Evolutionary conservation across 2,888 invertebrate species (phyloP), one percentile per base, ranked within the genome.

Genomic region (Oscheius myriophilus): DNA sequence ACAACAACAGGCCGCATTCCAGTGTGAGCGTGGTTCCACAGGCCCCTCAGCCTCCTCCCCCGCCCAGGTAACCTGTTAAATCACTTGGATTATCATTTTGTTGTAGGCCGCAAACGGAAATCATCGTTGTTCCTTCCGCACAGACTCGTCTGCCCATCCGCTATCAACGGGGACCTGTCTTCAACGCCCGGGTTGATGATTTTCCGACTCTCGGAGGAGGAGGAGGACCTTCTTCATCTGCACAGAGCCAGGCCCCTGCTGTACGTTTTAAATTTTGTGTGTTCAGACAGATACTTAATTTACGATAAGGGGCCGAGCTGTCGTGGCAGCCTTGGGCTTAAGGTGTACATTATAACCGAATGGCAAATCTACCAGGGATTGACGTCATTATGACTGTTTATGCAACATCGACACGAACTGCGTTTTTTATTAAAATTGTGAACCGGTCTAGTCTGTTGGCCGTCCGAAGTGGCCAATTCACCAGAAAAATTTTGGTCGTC

Each of bases 51-150:
- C 54, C 39, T 18, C 65, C 55, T 9, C 65, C 49, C 21, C 68
- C 61, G 16, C 53, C 26, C 12, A 58, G 3, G 46, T 51, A 46
- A 43, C 21, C 6, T 23, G 11, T 26, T 46, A 6, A 6, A 18
- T 9, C n/a, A 6, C 2, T 6, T 6, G 54, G 62, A 16, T 6
- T 52, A 49, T 9, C 51, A 16, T 43, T 11, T 33, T 61, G 1
- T 52, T 69, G 39, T 21, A 73, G 73, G 25, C 66, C 69, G 43
- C 71, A 72, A 2, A 71, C 71, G 23, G 55, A 73, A 49, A 73
- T 77, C 51, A 76, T 77, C 21, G 72, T 78, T 12, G 76, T 78
- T 4, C 76, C 75, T n/a, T 81, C 81, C 0, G 81, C 81, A 1
- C 81, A 81, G 57, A 51, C 65, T 58, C 55, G 45, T 26, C 6